Percentiles rank a stretch among this genome's conserved stretches.
phyloP scores from a whole-genome alignment of 1,140 invertebrate species.

The Formica exsecta region DNA sequence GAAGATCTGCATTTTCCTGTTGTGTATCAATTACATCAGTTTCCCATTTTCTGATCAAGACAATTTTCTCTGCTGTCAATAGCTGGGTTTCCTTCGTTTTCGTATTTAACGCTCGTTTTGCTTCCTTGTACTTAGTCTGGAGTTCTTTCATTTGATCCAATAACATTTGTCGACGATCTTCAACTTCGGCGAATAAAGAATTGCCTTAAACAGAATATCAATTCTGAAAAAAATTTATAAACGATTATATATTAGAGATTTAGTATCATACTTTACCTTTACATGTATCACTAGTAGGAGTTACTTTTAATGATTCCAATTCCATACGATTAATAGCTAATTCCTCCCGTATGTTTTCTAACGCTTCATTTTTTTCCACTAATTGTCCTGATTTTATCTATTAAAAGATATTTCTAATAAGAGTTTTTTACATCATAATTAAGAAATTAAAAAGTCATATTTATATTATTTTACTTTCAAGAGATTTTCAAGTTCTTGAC shows the following conservation, averaged over 20 bases:
- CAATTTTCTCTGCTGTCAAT: constrained; percentile 83
- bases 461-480: constrained; percentile 57
- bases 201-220: constrained; percentile 80
- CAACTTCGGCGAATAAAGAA: constrained; percentile 87
- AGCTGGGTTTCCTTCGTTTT: constrained; percentile 84
- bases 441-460: not conserved
- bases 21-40: constrained; percentile 69
- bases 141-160: constrained; percentile 82
- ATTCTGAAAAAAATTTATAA: not conserved
- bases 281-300: constrained; percentile 65
- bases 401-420: constrained; percentile 16
- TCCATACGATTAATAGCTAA: constrained; percentile 74
- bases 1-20: constrained; percentile 72
- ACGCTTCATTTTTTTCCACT: constrained; percentile 67
- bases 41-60: constrained; percentile 75
- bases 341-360: constrained; percentile 75
- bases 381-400: constrained; percentile 68
- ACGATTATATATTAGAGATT: not conserved
- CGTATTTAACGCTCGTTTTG: constrained; percentile 81
- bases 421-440: not conserved
- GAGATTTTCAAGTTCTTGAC: constrained; percentile 58
- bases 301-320: constrained; percentile 71
- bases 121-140: constrained; percentile 82
- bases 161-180: constrained; percentile 85
- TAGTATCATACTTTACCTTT: constrained; percentile 74